Conservation (phyloP, 1,140 invertebrate genomes). For the Coboldia fuscipes region DNA sequence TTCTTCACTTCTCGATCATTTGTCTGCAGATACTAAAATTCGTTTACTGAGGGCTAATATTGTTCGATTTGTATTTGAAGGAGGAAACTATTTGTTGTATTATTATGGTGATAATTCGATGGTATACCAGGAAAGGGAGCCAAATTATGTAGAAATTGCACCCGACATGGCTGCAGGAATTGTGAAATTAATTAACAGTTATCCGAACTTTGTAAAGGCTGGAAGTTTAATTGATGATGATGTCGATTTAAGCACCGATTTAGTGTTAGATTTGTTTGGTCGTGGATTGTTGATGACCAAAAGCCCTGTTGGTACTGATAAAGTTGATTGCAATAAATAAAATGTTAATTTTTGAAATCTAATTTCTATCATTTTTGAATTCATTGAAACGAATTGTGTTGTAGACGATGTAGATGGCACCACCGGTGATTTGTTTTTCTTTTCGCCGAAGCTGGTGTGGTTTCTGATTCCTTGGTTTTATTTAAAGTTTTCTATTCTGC, state of each 20-base stretch:
- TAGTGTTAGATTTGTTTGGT: conserved; percentile 46
- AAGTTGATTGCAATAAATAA: conserved; percentile 3
- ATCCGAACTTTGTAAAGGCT: conserved; percentile 54
- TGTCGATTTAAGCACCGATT: conserved; percentile 33
- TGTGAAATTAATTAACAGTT: conserved; percentile 42
- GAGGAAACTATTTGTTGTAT: conserved; percentile 42
- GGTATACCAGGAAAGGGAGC: conserved; percentile 61
- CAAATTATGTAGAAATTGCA: conserved; percentile 54
- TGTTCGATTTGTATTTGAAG: conserved; percentile 46
- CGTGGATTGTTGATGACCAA: conserved; percentile 40
- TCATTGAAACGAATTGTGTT: too few species aligned
- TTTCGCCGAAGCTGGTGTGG: too few species aligned
- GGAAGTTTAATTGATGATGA: conserved; percentile 42
- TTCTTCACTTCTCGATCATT: too few species aligned
- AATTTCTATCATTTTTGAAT: too few species aligned
- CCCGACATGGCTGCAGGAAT: conserved; percentile 39
- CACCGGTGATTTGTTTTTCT: too few species aligned
- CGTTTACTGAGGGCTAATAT: conserved; percentile 47
- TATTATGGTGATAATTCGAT: conserved; percentile 65
- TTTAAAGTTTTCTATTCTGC: too few species aligned
- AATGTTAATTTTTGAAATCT: too few species aligned
- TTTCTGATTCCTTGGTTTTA: too few species aligned
- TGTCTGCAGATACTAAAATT: conserved; percentile 43
- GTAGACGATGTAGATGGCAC: too few species aligned
- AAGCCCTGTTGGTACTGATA: conserved; percentile 25